Base-by-base conservation (phyloP, 1,140 invertebrate genomes). In the Acromyrmex heyeri region DNA sequence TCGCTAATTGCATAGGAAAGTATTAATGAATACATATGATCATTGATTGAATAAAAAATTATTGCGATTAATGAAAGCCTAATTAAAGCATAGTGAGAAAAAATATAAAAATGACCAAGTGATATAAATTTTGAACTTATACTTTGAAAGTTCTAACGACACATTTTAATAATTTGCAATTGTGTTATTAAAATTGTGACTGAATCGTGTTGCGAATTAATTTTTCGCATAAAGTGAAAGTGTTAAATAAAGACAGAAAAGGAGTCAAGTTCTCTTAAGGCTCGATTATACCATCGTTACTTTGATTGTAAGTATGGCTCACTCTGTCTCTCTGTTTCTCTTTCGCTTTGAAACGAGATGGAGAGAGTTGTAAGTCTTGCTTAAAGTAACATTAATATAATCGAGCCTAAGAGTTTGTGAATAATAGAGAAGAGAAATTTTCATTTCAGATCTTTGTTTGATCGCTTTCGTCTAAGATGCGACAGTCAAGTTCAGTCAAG, bases 221-320 rank as follows among this genome's bases (percentile, higher is more conserved):
- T 88, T 86, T 77, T 81, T 73, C 18, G 57, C 34, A 59, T 72
- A 77, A 61, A 85, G 87, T 86, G 88, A 90, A 89, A 90, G 87
- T 82, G 88, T 88, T 18, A 53, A 69, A 44, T 69, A 5, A 86
- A 34, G 72, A 79, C 48, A 82, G 62, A 55, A 89, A 64, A 81
- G 72, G 81, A 57, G 48, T 89, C 64, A 90, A 90, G 86, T 90
- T 88, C 72, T 72, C 62, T 34, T 34, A 34, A 34, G 30, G 5
- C 30, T 0, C 30, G 30, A 6, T 34, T 34, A 3, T 5, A 34
- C 5, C 5, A 34, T 4, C 30, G 5, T 34, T 34, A 34, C 0
- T 34, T 34, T 34, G 30, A 34, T 34, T 34, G 6, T 34, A 34
- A 34, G 30, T 5, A 34, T 5, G 5, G 30, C 30, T 34, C 5